Evolutionary conservation across 2,113 vertebrate species (phyloP), one percentile per base, ranked within the genome.

Genomic region (Ceyx cyanopectus): DNA sequence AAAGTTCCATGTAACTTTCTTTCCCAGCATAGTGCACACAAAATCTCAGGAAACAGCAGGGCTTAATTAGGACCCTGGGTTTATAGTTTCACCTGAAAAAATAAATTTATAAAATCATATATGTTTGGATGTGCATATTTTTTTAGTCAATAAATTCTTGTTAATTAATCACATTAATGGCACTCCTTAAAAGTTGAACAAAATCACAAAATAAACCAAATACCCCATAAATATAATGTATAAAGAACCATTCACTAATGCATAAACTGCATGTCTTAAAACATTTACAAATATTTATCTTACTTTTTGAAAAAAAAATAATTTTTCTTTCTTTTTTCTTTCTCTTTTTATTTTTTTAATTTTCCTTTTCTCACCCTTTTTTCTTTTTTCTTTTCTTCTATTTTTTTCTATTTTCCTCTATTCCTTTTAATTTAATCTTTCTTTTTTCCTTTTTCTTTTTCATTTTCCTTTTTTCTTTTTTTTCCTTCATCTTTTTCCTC

Each of bases 1-100:
- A 96, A 97, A 97, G 94, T 97, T 97, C 93, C 91, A 85, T 69
- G 87, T 87, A 95, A 90, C 95, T 94, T 94, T 97, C 96, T 94
- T 97, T 97, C 92, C 84, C 93, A 93, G 89, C 6, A 13, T 54
- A 90, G 61, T 68, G 73, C 96, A 95, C 94, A 95, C 93, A 94
- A 97, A 96, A 97, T 96, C 94, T 98, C 98, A 98, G 97, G 97
- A 98, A 98, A 98, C 97, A 97, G 96, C 96, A 98, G 97, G 96
- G 96, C 97, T 98, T 98, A 98, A 98, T 98, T 98, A 98, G 96
- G 81, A 85, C 94, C 78, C 81, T 75, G 90, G 95, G 95, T 98
- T 98, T 98, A 98, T 98, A 97, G 97, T 97, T 98, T 97, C 98
- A 98, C 97, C 98, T 98, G 97, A 98, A 98, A 98, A 98, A 98